These are phyloP conservation scores for Syrista parreyssii DNA, from an alignment of 2,888 invertebrate species.

Conservation along the genomic window DNA sequence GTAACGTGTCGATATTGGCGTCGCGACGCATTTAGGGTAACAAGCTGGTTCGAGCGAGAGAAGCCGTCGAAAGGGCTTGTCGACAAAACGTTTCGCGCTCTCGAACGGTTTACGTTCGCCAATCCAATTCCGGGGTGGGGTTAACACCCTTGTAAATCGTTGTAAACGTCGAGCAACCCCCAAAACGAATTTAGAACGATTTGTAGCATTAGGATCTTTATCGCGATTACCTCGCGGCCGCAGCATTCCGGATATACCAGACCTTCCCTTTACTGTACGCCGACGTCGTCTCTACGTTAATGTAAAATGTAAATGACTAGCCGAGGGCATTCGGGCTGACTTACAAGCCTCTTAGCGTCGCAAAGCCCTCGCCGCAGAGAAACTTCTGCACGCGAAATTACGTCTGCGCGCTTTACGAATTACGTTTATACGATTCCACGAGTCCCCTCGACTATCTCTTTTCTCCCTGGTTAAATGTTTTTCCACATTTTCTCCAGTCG, in stretches of 20 bases:
- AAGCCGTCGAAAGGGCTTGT: background rate
- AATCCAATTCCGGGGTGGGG: background rate
- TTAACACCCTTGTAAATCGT: slow-evolving; percentile 2
- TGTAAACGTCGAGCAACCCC: slow-evolving; percentile 1
- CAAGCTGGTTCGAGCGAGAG: background rate
- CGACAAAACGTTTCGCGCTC: background rate
- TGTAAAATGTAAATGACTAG: slow-evolving; percentile 10
- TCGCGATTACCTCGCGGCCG: slow-evolving; percentile 7
- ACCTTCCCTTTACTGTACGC: background rate
- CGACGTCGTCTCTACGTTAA: slow-evolving; percentile 2
- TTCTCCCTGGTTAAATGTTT: background rate
- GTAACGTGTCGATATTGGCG: background rate
- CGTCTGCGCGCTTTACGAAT: background rate
- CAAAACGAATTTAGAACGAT: slow-evolving; percentile 1
- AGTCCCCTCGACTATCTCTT: background rate
- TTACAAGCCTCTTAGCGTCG: background rate
- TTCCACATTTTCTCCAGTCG: background rate
- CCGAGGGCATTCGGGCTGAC: slow-evolving; percentile 9
- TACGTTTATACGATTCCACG: background rate
- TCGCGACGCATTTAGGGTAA: background rate
- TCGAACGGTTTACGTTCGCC: background rate
- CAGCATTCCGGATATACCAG: background rate
- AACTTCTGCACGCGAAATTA: background rate
- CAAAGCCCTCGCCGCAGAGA: background rate
- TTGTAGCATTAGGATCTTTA: slow-evolving; percentile 4